Conservation (phyloP, 2,888 invertebrate genomes). For the Scaptomyza reducta region DNA sequence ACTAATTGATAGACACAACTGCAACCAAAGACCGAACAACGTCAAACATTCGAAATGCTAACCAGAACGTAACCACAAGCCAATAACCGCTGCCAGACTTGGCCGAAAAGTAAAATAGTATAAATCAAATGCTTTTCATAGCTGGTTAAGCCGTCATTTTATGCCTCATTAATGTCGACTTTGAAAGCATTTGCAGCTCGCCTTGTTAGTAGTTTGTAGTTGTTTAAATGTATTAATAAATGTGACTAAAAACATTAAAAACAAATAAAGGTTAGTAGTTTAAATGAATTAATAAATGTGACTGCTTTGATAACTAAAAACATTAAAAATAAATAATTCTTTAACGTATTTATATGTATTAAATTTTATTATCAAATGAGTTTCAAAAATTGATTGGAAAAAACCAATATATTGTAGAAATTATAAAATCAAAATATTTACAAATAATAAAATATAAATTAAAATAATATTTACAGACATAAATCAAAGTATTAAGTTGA, state of each 20-base stretch:
- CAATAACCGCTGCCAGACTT: slow-evolving; percentile 8
- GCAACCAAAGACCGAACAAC: neutral
- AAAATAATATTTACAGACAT: slow-evolving; percentile 42
- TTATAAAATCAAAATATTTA: slow-evolving; percentile 23
- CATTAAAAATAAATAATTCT: too few species aligned
- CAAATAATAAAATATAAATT: slow-evolving; percentile 29
- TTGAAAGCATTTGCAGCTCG: slow-evolving; percentile 31
- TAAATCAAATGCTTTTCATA: slow-evolving; percentile 28
- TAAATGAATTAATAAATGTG: too few species aligned
- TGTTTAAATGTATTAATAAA: slow-evolving; percentile 51
- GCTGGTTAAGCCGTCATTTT: slow-evolving; percentile 64
- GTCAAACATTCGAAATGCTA: slow-evolving; percentile 4
- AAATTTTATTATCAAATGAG: slow-evolving; percentile 2
- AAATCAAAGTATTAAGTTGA: neutral
- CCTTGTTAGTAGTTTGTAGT: slow-evolving; percentile 16
- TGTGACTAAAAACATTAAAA: neutral
- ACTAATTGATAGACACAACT: slow-evolving; percentile 7
- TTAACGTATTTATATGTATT: neutral
- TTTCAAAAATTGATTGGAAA: neutral
- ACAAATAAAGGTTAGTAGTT: too few species aligned
- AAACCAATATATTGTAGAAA: slow-evolving; percentile 1
- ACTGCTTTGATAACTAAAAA: neutral
- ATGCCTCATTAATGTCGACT: slow-evolving; percentile 64
- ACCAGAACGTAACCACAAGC: slow-evolving; percentile 21
- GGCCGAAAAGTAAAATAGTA: slow-evolving; percentile 10